A percentile compares a stretch with the other conserved stretches of the same genome.
These are phyloP conservation scores for Porites cylindrica DNA, from an alignment of 92 coral and sea anemone genomes.

Conservation along the genomic window DNA sequence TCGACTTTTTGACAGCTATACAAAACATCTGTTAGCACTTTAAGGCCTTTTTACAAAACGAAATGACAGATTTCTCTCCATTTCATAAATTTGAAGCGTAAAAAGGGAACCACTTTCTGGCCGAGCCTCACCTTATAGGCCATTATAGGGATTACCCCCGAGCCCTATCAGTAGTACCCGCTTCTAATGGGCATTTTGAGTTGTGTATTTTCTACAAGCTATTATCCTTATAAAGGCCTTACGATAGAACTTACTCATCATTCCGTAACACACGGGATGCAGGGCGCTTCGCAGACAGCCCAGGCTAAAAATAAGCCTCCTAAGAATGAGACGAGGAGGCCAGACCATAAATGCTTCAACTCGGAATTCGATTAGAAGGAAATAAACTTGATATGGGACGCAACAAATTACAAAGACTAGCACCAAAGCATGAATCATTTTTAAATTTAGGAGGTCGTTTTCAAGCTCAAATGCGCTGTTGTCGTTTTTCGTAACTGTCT, in stretches of 20 bases:
- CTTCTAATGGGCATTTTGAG: not conserved
- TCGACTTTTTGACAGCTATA: no score
- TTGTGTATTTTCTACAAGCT: constrained; percentile 19
- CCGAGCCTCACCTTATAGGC: no score
- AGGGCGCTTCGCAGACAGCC: constrained; percentile 58
- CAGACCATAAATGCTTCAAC: constrained; percentile 9
- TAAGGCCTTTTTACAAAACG: no score
- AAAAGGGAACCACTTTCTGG: no score
- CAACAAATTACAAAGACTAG: constrained; percentile 49
- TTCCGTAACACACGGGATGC: constrained; percentile 65
- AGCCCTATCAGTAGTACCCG: no score
- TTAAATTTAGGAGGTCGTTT: constrained; percentile 32
- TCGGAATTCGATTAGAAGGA: constrained; percentile 27
- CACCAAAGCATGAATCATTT: constrained; percentile 51
- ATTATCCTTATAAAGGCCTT: constrained; percentile 51
- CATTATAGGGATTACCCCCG: no score
- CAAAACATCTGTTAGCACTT: no score
- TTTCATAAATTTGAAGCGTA: no score
- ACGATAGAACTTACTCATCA: constrained; percentile 62
- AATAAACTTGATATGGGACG: constrained; percentile 48
- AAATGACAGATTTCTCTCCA: no score
- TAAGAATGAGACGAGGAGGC: constrained; percentile 20
- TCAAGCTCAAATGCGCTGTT: constrained; percentile 35
- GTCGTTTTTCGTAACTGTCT: not conserved
- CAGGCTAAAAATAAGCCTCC: constrained; percentile 23